Conservation (phyloP, 2,113 vertebrate species). For the Passer domesticus region DNA sequence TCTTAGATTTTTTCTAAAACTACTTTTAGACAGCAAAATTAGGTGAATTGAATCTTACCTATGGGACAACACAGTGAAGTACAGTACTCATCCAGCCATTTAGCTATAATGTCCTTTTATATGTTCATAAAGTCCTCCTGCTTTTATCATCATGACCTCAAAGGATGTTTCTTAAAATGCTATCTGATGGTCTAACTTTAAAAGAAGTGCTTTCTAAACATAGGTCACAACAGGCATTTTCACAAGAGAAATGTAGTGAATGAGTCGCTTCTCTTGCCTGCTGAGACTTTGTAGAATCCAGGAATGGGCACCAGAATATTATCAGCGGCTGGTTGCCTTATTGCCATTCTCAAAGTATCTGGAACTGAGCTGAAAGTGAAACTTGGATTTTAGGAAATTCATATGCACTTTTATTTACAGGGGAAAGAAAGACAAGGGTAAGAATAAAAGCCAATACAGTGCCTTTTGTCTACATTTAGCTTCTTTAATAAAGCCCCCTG, state of each 20-base stretch:
- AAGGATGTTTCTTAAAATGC: not conserved
- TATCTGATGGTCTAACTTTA: not conserved
- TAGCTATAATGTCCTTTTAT: not conserved
- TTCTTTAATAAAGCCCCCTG: not conserved
- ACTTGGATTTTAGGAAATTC: not conserved
- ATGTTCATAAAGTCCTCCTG: not conserved
- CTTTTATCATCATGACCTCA: not conserved
- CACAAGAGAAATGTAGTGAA: not conserved
- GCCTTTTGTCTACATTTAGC: conserved; percentile 14
- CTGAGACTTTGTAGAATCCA: not conserved
- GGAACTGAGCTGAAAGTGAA: not conserved
- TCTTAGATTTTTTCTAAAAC: not conserved
- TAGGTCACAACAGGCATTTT: not conserved
- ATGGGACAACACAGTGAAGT: not conserved
- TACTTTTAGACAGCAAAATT: not conserved
- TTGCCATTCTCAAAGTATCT: not conserved
- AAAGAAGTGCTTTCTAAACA: not conserved
- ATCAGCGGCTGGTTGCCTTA: not conserved
- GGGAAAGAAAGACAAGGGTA: not conserved
- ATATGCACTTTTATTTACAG: not conserved
- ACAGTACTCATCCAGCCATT: not conserved
- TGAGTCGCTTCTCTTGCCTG: not conserved
- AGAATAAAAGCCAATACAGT: not conserved
- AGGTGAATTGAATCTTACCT: not conserved
- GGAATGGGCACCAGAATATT: not conserved